Conservation (phyloP, 2,113 vertebrate genomes). For the Paratilapia polleni region DNA sequence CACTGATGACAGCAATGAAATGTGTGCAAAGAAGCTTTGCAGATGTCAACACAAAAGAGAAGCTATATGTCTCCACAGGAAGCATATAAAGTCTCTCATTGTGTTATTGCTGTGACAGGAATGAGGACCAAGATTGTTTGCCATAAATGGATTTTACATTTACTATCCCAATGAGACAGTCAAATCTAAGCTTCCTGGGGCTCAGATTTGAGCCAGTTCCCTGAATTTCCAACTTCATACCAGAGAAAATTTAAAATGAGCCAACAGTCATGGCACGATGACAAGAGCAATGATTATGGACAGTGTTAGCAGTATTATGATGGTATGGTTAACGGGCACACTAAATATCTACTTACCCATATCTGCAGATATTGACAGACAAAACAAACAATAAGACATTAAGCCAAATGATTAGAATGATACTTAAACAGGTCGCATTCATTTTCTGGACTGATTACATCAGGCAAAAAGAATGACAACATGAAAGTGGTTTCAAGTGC, state of each 20-base stretch:
- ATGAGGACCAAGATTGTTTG: conserved; percentile 43
- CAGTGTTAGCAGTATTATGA: background rate
- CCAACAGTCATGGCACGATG: conserved; percentile 17
- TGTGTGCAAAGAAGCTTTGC: conserved; percentile 9
- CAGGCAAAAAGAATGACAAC: conserved; percentile 46
- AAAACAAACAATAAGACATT: conserved; percentile 53
- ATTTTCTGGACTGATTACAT: conserved; percentile 44
- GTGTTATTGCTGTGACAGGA: conserved; percentile 40
- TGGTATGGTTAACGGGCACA: conserved; percentile 19
- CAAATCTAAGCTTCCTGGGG: conserved; percentile 32
- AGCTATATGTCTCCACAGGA: conserved; percentile 28
- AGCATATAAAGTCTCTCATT: conserved; percentile 48
- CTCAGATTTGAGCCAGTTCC: conserved; percentile 26
- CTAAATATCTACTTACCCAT: conserved; percentile 71
- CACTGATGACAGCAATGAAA: conserved; percentile 35
- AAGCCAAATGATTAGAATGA: conserved; percentile 35
- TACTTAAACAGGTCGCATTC: conserved; percentile 13
- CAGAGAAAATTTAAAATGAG: conserved; percentile 44
- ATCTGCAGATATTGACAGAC: conserved; percentile 64
- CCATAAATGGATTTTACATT: conserved; percentile 38
- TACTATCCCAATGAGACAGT: conserved; percentile 27
- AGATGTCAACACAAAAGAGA: conserved; percentile 32
- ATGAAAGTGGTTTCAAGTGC: conserved; percentile 68
- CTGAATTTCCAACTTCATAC: conserved; percentile 45
- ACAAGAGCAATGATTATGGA: conserved; percentile 17